Base-by-base conservation (phyloP, 2,888 invertebrate species). In the Salticus scenicus region DNA sequence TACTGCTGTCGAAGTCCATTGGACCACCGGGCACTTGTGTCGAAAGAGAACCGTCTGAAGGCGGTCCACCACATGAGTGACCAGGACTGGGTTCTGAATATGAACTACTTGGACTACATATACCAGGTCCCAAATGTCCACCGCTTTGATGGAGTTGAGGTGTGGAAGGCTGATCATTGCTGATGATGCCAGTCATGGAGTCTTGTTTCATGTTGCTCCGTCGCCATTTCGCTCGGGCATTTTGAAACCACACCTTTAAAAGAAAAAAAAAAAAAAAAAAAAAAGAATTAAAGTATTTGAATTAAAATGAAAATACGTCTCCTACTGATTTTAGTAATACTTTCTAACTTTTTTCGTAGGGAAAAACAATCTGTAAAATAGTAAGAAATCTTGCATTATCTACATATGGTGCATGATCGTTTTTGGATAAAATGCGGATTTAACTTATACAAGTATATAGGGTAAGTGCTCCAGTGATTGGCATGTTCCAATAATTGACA, bases 211-310 rank as follows among this genome's bases (percentile, higher is more conserved):
- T 82, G 72, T 87, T 94, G 94, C 96, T 98, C 74, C 99, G 94
- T 88, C 99, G 94, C 96, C 98, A 99, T 92, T 99, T 99, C 47
- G 99, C 99, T 74, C 99, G 93, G 0, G 99, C 89, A 91, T 99
- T 99, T 94, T 99, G 99, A 92, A 99, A 99, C 99, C 99, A 99
- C 0, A 99, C 98, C 98, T 99, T 94, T 12, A 78, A 70, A 2
- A 24, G 8, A 63, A 71, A 28, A 8, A n/a, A n/a, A n/a, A n/a
- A n/a, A n/a, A n/a, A n/a, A n/a, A n/a, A n/a, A n/a, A n/a, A n/a
- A n/a, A n/a, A n/a, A n/a, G n/a, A n/a, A n/a, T n/a, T n/a, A n/a
- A n/a, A n/a, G n/a, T n/a, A n/a, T n/a, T n/a, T n/a, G n/a, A n/a
- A n/a, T n/a, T n/a, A n/a, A n/a, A n/a, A n/a, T n/a, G n/a, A n/a